Evolutionary conservation across 2,797 vertebrate genomes (phyloP), one percentile per base, ranked within the genome.

Genomic region (Allenopithecus nigroviridis): DNA sequence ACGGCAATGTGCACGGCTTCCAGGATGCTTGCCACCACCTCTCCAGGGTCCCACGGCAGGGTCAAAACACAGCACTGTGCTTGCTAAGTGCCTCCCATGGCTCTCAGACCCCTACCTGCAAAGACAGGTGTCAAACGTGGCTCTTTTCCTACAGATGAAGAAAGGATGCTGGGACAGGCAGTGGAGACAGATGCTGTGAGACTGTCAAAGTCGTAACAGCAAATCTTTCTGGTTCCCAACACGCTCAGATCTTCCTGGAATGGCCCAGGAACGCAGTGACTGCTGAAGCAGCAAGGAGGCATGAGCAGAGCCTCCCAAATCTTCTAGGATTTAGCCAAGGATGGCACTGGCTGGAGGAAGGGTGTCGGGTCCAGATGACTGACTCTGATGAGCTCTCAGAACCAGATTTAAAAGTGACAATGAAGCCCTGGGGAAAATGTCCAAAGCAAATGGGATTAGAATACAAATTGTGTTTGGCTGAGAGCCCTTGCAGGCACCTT

Each of bases 391-490:
- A 59, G 13, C 36, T 84, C 90, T 90, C n/a, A 55, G 61, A 68
- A 55, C 39, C 26, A 59, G 12, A 50, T 22, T 41, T 72, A 43
- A 55, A 75, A 81, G 9, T 85, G 50, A 72, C 57, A 87, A 8
- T 7, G 33, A 75, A 57, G 28, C 33, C 24, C 53, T 89, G 24
- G 17, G 36, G 88, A 70, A 64, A 95, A 89, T 4, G 21, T 22
- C 46, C 79, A 75, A 72, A 84, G 46, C 22, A 59, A 79, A 90
- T 57, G 19, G 53, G 76, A 59, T 84, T 94, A 74, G n/a, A 95
- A 78, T n/a, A 57, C 24, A 93, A 96, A n/a, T 48, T 57, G 14
- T 19, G 8, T 61, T 53, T 86, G 87, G 64, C 64, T 4, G 21
- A 74, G 17, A 87, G 53, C 55, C 74, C 78, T 96, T 78, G 57